Evolutionary conservation across 1,140 invertebrate genomes (phyloP), one percentile per base, ranked within the genome.

Genomic region (Plectrocnemia conspersa): DNA sequence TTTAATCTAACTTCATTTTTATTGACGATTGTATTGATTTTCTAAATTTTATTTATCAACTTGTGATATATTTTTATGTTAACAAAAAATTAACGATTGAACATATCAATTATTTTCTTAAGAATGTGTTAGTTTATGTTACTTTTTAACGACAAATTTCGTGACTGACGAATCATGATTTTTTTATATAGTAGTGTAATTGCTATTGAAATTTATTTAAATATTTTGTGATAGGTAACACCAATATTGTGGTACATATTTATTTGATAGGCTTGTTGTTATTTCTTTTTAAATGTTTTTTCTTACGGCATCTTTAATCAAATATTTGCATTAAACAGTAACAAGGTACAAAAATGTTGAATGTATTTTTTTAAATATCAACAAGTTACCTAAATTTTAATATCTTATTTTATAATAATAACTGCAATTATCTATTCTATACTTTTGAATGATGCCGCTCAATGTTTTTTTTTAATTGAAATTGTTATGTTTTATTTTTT

Each of bases 381-480:
- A n/a, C n/a, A n/a, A n/a, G n/a, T n/a, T n/a, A n/a, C n/a, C n/a
- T n/a, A n/a, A n/a, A n/a, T n/a, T n/a, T n/a, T n/a, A n/a, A 36
- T 36, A 15, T 36, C 13, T 22, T 16, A 15, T 47, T 29, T 38
- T 38, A 47, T 47, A 38, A 38, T 38, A 5, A 38, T 38, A 13
- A 38, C 18, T 7, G 11, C 5, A 13, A 38, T 6, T 38, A 6
- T 38, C 4, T 38, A 38, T 38, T 38, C 18, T 38, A 7, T 38
- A 7, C 11, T 38, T 48, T 38, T 36, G 35, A 42, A 32, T 27
- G 16, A 52, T 24, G 23, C 25, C 6, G 3, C 35, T 16, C n/a
- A 36, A 40, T 24, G 6, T 52, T 27, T 35, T 52, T 44, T 22
- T 50, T 48, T 35, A 10, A 32, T 33, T 33, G 27, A 29, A 27